Evolutionary conservation across 2,797 vertebrate species (phyloP).

Genomic region (Phrynocephalus forsythii): DNA sequence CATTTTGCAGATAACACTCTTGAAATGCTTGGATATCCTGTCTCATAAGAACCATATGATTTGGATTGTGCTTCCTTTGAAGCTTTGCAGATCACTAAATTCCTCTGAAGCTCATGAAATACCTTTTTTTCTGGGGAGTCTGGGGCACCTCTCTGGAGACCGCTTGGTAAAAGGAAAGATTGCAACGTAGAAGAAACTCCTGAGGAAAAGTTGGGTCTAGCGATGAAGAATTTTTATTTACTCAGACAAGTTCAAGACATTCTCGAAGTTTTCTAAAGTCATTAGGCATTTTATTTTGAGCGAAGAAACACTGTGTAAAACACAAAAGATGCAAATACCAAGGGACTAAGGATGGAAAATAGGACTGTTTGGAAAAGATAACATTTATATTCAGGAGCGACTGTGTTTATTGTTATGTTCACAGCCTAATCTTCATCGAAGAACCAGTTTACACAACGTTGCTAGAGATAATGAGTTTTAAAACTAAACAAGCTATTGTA

Average conservation of each 20-base stretch:
- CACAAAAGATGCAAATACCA: background rate
- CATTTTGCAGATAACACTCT: background rate
- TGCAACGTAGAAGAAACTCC: background rate
- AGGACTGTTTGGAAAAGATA: background rate
- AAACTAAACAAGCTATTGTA: background rate
- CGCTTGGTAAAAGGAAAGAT: background rate
- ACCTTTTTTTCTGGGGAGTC: background rate
- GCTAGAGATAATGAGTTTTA: background rate
- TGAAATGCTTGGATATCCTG: rapidly evolving
- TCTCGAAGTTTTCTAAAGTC: conserved; percentile 29
- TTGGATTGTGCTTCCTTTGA: background rate
- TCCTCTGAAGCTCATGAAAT: background rate
- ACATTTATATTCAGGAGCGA: background rate
- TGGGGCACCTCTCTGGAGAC: background rate
- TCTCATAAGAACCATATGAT: rapidly evolving
- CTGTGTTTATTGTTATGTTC: background rate
- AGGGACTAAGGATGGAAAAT: rapidly evolving
- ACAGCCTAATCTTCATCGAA: background rate
- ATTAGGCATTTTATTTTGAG: background rate
- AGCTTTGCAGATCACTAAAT: background rate
- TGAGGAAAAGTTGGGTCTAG: background rate
- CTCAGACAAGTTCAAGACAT: conserved; percentile 18
- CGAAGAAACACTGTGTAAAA: conserved; percentile 2
- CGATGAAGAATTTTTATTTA: background rate
- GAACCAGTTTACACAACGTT: background rate